A percentile compares a stretch with the other conserved stretches of the same genome.
Evolutionary conservation across 2,797 vertebrate species (phyloP).

Genomic region (Thunnus albacares): DNA sequence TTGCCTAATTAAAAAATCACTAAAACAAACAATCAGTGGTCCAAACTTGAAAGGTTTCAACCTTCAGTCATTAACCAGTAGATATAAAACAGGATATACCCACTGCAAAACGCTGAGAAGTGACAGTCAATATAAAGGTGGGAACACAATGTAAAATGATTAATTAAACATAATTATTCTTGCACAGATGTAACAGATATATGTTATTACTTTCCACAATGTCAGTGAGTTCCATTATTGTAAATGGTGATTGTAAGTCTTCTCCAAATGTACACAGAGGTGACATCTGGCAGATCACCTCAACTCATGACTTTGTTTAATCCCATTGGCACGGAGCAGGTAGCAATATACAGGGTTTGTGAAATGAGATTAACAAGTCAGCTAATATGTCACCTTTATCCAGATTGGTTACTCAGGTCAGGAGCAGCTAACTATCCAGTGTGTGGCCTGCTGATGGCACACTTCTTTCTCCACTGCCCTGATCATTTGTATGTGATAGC

Average conservation of each 20-base stretch:
- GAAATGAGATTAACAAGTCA: conserved; percentile 59
- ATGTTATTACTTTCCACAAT: background rate
- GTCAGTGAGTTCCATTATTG: background rate
- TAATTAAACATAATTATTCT: background rate
- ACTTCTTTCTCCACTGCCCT: background rate
- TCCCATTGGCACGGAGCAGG: conserved; percentile 56
- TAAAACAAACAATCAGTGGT: background rate
- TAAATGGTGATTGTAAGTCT: background rate
- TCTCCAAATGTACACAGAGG: background rate
- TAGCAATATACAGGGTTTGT: conserved; percentile 52
- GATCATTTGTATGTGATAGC: conserved; percentile 1
- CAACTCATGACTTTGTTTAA: conserved; percentile 56
- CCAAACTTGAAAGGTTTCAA: background rate
- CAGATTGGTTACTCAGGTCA: conserved; percentile 38
- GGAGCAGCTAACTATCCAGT: conserved; percentile 3
- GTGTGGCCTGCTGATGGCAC: background rate
- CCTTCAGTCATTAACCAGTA: background rate
- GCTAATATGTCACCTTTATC: conserved; percentile 44
- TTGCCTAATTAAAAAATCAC: background rate
- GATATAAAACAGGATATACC: too few species aligned
- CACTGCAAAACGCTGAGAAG: background rate
- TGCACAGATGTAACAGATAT: background rate
- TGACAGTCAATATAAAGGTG: background rate
- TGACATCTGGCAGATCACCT: conserved; percentile 59
- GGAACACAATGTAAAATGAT: background rate